Conservation (phyloP, 2,797 vertebrate genomes). For the Chelidonichthys spinosus region DNA sequence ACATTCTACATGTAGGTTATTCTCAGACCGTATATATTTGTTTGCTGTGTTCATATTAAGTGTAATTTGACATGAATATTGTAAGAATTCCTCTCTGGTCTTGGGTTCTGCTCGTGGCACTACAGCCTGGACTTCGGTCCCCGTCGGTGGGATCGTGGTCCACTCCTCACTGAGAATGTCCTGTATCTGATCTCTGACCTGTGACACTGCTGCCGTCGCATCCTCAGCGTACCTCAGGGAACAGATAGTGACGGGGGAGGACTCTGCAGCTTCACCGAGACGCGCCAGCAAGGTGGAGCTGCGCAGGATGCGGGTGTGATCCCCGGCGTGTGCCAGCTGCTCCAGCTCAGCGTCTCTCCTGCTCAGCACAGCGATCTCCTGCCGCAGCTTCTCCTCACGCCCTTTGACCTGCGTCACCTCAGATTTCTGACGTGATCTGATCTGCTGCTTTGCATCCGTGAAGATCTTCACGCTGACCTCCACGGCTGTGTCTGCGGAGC, state of each 20-base stretch:
- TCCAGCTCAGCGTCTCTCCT: constrained; percentile 11
- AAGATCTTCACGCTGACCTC: background rate
- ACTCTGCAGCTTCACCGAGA: background rate
- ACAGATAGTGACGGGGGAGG: background rate
- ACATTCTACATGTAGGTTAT: rapidly evolving
- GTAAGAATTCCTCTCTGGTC: background rate
- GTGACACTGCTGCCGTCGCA: background rate
- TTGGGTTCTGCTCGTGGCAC: constrained; percentile 5
- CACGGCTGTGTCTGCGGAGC: constrained; percentile 9
- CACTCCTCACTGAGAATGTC: background rate
- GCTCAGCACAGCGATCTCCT: background rate
- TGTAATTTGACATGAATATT: background rate
- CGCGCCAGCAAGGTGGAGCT: background rate
- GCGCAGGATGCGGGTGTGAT: background rate
- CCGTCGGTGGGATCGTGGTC: background rate
- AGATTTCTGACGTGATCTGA: constrained; percentile 1
- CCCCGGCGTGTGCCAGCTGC: background rate
- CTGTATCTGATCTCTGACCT: constrained; percentile 8
- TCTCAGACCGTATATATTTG: rapidly evolving
- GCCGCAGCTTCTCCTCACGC: constrained; percentile 8
- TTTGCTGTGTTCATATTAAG: background rate
- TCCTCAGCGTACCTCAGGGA: background rate
- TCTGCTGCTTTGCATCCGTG: constrained; percentile 4
- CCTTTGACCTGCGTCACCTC: background rate
- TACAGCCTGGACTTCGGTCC: background rate